Percentiles rank a stretch among this genome's conserved stretches.
Conservation (phyloP, 2,888 invertebrate genomes). For the Latrodectus hesperus region DNA sequence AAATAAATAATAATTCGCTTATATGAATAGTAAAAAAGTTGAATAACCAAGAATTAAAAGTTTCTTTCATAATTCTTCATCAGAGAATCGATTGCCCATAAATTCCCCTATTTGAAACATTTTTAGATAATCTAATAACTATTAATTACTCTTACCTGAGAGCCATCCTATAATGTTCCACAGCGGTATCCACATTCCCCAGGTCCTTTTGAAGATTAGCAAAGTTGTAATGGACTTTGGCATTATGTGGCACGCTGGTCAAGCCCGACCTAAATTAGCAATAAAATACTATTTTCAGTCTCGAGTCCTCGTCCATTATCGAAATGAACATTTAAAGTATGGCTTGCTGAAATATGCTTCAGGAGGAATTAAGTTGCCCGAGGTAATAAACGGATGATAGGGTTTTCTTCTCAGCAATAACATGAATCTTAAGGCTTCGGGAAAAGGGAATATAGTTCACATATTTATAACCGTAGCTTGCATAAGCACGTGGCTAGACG, state of each 20-base stretch:
- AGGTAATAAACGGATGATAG: slow-evolving; percentile 43
- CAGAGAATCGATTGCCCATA: background rate
- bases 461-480: slow-evolving; percentile 32
- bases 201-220: slow-evolving; percentile 88
- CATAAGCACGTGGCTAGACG: slow-evolving; percentile 8
- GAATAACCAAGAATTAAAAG: too few species aligned
- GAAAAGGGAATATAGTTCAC: background rate
- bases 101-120: slow-evolving; percentile 5
- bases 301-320: slow-evolving; percentile 43
- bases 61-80: too few species aligned
- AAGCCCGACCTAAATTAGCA: slow-evolving; percentile 81
- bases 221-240: slow-evolving; percentile 92
- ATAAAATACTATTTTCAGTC: slow-evolving; percentile 65
- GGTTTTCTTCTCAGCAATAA: slow-evolving; percentile 52
- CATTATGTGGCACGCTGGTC: slow-evolving; percentile 86
- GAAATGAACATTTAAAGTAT: slow-evolving; percentile 61
- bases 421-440: slow-evolving; percentile 21
- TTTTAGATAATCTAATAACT: slow-evolving; percentile 12
- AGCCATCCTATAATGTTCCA: slow-evolving; percentile 86
- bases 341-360: slow-evolving; percentile 50
- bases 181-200: slow-evolving; percentile 83
- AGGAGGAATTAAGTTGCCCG: slow-evolving; percentile 29
- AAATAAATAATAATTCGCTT: too few species aligned
- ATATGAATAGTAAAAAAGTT: too few species aligned
- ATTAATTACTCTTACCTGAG: slow-evolving; percentile 79